phyloP scores from a whole-genome alignment of 2,797 vertebrate genomes.

The Poecile montanus region DNA sequence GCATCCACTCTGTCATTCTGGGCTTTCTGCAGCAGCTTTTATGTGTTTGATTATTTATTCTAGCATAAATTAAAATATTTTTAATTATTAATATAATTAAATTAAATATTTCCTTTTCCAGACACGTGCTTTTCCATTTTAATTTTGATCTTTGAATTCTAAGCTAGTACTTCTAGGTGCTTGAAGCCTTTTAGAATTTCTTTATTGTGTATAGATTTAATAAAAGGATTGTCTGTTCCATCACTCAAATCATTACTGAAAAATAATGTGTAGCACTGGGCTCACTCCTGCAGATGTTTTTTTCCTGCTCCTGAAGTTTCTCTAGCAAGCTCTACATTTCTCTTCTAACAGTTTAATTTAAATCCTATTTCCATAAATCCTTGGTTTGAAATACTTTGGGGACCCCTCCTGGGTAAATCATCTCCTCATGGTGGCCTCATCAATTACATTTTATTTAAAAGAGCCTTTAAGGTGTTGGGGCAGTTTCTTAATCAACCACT shows the following conservation, averaged over 20 bases:
- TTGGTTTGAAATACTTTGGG: neutral
- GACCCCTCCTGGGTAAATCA: neutral
- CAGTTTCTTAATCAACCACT: neutral
- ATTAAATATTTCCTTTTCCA: neutral
- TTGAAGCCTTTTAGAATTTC: neutral
- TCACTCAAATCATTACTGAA: neutral
- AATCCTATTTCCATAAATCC: neutral
- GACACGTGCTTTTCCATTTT: neutral
- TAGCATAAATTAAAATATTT: neutral
- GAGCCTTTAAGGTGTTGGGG: neutral
- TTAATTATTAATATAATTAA: no score
- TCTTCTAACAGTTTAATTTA: neutral
- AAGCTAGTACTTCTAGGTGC: neutral
- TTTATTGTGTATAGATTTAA: neutral
- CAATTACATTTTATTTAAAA: neutral
- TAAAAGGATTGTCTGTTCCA: neutral
- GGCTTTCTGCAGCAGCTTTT: neutral
- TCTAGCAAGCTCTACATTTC: neutral
- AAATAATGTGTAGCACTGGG: neutral
- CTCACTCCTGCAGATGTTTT: neutral
- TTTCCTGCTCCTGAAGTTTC: neutral
- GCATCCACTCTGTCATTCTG: neutral
- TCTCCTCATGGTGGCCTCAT: neutral
- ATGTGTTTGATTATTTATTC: neutral
- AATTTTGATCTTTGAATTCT: neutral